These are phyloP conservation scores for Hyperoplus lanceolatus DNA, from an alignment of 2,797 vertebrate species.

Conservation along the genomic window DNA sequence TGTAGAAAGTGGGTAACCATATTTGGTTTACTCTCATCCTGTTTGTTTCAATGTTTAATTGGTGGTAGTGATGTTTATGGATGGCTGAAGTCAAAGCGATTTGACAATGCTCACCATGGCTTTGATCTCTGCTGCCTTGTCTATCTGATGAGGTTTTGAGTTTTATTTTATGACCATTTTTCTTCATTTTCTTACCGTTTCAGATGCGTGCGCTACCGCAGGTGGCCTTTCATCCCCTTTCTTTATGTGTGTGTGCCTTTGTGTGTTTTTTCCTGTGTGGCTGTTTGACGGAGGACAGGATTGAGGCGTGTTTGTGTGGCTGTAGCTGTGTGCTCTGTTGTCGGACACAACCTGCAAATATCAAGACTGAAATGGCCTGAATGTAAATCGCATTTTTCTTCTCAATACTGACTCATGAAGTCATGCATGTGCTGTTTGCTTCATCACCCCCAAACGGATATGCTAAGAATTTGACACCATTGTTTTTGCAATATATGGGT, in stretches of 20 bases:
- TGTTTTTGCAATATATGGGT: slow-evolving; percentile 41
- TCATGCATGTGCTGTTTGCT: slow-evolving; percentile 36
- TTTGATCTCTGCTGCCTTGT: slow-evolving; percentile 63
- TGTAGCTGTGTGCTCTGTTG: slow-evolving; percentile 39
- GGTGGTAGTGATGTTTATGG: slow-evolving; percentile 4
- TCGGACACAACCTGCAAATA: slow-evolving; percentile 46
- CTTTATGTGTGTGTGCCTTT: slow-evolving; percentile 40
- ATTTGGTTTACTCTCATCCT: slow-evolving; percentile 4
- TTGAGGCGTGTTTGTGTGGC: slow-evolving; percentile 33
- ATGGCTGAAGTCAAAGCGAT: slow-evolving; percentile 37
- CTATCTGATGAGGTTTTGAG: slow-evolving; percentile 50
- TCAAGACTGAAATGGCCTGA: slow-evolving; percentile 66
- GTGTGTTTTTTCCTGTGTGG: slow-evolving; percentile 36
- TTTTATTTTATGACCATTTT: slow-evolving; percentile 32
- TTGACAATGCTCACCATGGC: slow-evolving; percentile 61
- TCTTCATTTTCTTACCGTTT: slow-evolving; percentile 40
- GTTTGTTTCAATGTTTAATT: slow-evolving; percentile 24
- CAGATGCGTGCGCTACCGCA: slow-evolving; percentile 37
- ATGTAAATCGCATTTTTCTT: slow-evolving; percentile 69
- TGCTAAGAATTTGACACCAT: slow-evolving; percentile 16
- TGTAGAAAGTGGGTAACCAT: slow-evolving; percentile 35
- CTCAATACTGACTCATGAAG: slow-evolving; percentile 30
- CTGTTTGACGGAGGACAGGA: slow-evolving; percentile 48
- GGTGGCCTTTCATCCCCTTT: slow-evolving; percentile 34
- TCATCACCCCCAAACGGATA: slow-evolving; percentile 30